phyloP scores from a whole-genome alignment of 1,140 invertebrate genomes.

The Drosophila athabasca region DNA sequence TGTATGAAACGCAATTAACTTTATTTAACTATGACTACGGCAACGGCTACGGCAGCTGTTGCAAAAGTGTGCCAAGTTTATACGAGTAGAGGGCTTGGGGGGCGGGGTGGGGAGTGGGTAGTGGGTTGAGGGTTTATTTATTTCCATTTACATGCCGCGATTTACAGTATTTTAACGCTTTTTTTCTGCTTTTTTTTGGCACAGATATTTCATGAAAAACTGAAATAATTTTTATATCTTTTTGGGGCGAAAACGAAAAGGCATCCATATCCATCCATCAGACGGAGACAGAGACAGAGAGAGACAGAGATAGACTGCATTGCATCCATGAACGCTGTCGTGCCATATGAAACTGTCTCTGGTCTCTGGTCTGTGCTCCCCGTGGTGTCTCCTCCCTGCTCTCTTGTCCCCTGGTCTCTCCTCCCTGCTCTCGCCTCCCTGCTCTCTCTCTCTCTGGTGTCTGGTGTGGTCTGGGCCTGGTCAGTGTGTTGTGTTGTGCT shows the following conservation, averaged over 20 bases:
- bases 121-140: constrained; percentile 12
- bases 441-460: no score
- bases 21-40: constrained; percentile 55
- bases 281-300: constrained; percentile 17
- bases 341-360: no score
- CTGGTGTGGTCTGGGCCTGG: neutral
- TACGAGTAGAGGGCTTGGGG: constrained; percentile 20
- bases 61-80: constrained; percentile 67
- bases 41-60: constrained; percentile 29
- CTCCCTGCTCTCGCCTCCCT: no score
- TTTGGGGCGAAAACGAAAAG: constrained; percentile 47
- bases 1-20: constrained; percentile 72
- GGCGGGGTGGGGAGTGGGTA: no score
- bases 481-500: no score
- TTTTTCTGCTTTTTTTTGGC: constrained; percentile 35
- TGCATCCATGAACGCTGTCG: constrained; percentile 26
- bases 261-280: constrained; percentile 36
- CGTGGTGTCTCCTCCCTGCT: no score
- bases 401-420: neutral
- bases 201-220: constrained; percentile 51
- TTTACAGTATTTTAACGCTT: constrained; percentile 50
- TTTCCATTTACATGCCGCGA: constrained; percentile 39
- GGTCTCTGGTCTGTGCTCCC: neutral
- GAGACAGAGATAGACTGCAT: neutral
- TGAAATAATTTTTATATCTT: constrained; percentile 41